Percentiles rank a stretch among this genome's conserved stretches.
Evolutionary conservation across 2,113 vertebrate genomes (phyloP).

Genomic region (Clarias batrachus): DNA sequence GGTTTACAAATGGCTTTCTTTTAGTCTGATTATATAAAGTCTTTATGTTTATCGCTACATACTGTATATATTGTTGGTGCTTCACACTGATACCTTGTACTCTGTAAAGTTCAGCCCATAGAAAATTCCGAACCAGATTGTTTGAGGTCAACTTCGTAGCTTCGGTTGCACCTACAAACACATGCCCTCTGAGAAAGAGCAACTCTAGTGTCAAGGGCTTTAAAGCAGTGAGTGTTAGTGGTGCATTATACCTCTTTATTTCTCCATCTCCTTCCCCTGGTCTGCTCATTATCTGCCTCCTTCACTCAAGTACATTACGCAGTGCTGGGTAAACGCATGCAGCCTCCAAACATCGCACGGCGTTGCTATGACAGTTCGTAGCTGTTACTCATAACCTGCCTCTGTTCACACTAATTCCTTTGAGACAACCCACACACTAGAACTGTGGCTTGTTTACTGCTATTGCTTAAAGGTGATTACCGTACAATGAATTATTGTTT

Average conservation of each 20-base stretch:
- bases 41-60: background rate
- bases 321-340: background rate
- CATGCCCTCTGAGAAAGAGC: conserved; percentile 17
- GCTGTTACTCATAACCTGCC: conserved; percentile 21
- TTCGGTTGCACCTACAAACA: conserved; percentile 20
- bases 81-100: background rate
- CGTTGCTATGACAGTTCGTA: conserved; percentile 35
- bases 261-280: conserved; percentile 8
- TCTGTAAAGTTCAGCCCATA: conserved; percentile 18
- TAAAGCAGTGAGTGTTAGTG: background rate
- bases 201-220: conserved; percentile 18
- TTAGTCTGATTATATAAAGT: background rate
- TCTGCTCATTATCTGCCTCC: conserved; percentile 28
- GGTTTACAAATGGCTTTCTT: too few relatives aligned
- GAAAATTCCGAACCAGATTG: conserved; percentile 12
- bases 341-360: background rate
- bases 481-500: background rate
- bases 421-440: conserved; percentile 1
- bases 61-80: background rate
- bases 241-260: conserved; percentile 28
- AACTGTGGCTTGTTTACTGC: background rate
- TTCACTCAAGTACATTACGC: conserved; percentile 35
- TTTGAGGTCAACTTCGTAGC: conserved; percentile 13
- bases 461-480: background rate
- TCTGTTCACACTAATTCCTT: conserved; percentile 4